phyloP scores from a whole-genome alignment of 2,888 invertebrate genomes.

The Eupithecia subfuscata region DNA sequence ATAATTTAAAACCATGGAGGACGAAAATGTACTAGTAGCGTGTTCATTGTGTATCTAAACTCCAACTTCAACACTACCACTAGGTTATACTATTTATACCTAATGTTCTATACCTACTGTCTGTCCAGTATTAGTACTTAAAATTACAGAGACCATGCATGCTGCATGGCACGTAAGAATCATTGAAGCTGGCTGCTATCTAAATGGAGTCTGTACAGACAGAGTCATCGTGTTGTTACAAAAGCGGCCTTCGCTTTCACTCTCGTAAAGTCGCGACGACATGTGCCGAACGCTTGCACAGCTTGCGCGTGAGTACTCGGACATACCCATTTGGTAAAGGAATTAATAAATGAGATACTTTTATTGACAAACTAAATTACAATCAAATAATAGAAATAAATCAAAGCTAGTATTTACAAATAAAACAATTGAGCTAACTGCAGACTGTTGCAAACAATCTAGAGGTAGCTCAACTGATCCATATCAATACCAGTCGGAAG shows the following conservation, averaged over 20 bases:
- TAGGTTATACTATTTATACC: too few relatives aligned
- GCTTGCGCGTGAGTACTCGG: slow-evolving; percentile 21
- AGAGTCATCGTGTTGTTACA: slow-evolving; percentile 55
- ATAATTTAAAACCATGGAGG: not conserved
- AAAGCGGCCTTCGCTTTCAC: slow-evolving; percentile 72
- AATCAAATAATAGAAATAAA: too few relatives aligned
- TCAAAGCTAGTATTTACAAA: too few relatives aligned
- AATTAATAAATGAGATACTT: too few relatives aligned
- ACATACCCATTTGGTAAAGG: too few relatives aligned
- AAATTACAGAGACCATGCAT: slow-evolving; percentile 21
- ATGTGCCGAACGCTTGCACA: slow-evolving; percentile 42
- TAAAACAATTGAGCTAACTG: too few relatives aligned
- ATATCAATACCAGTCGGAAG: too few relatives aligned
- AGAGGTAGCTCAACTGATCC: too few relatives aligned
- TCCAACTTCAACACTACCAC: not conserved
- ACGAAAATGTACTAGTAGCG: not conserved
- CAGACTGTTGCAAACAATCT: too few relatives aligned
- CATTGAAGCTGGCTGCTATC: slow-evolving; percentile 41
- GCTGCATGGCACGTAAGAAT: slow-evolving; percentile 22
- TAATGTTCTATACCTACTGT: too few relatives aligned
- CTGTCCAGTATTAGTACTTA: not conserved
- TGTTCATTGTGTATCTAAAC: not conserved
- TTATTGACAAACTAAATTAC: too few relatives aligned
- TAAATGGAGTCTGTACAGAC: slow-evolving; percentile 41
- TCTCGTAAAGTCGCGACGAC: slow-evolving; percentile 51